These are phyloP conservation scores for Chunga burmeisteri DNA, from an alignment of 2,113 vertebrate genomes.

Conservation along the genomic window DNA sequence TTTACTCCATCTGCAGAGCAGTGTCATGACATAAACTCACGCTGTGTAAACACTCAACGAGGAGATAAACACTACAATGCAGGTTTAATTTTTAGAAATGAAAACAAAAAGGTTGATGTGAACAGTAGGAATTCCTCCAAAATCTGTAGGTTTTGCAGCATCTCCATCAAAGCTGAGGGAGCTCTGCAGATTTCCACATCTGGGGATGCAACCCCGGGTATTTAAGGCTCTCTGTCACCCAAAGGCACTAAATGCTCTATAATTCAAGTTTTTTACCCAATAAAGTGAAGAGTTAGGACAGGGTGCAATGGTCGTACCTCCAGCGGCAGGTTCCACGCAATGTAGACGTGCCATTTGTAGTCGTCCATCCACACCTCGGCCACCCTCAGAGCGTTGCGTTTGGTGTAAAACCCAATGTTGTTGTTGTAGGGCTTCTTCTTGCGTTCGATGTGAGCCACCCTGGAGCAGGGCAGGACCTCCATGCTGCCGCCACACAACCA, in stretches of 20 bases:
- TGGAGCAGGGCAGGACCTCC: constrained; percentile 96
- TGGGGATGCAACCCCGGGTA: rapidly evolving
- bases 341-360: constrained; percentile 94
- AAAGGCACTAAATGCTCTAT: background rate
- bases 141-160: background rate
- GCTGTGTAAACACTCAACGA: background rate
- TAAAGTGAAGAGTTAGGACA: rapidly evolving
- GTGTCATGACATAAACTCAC: background rate
- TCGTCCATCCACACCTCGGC: constrained; percentile 99
- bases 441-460: constrained; percentile 94
- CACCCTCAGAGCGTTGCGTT: constrained; percentile 92
- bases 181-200: background rate
- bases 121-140: background rate
- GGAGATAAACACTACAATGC: background rate
- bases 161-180: rapidly evolving
- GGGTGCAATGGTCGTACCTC: constrained; percentile 73
- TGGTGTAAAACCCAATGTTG: constrained; percentile 93
- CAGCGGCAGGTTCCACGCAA: constrained; percentile 96
- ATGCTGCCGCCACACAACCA: constrained; percentile 98
- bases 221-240: background rate
- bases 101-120: background rate
- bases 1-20: background rate
- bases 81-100: background rate
- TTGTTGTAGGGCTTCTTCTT: constrained; percentile 95
- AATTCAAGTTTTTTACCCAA: background rate